These are phyloP conservation scores for Sakesphorus luctuosus DNA, from an alignment of 2,113 vertebrate genomes.

Conservation along the genomic window DNA sequence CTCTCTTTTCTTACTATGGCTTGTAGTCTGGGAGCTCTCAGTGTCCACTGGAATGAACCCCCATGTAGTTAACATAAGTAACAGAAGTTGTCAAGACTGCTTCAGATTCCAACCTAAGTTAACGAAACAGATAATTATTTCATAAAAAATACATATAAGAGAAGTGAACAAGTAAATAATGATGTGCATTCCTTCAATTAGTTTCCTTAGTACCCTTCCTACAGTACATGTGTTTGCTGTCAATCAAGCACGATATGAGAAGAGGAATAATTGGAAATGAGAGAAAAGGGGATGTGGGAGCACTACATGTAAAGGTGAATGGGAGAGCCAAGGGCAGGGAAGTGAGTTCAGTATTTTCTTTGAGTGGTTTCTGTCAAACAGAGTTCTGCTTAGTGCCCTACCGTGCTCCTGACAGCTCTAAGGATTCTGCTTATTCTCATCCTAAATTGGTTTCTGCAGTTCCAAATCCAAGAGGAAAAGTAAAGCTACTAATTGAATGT, in stretches of 20 bases:
- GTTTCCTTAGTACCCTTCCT: background rate
- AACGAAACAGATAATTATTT: background rate
- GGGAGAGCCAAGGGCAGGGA: background rate
- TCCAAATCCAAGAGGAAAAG: conserved; percentile 22
- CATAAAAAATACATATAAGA: background rate
- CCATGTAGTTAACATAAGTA: background rate
- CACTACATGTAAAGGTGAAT: background rate
- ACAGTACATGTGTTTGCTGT: background rate
- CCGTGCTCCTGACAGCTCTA: background rate
- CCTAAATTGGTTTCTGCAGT: conserved; percentile 41
- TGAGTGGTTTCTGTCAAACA: background rate
- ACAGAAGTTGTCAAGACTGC: background rate
- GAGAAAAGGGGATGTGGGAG: background rate
- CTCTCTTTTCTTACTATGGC: background rate
- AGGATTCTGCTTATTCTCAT: conserved; percentile 38
- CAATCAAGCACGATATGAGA: background rate
- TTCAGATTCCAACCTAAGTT: background rate
- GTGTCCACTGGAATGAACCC: background rate
- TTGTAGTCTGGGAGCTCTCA: background rate
- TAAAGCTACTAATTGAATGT: conserved; percentile 35
- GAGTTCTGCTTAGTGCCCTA: background rate
- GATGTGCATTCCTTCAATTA: background rate
- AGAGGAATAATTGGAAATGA: background rate
- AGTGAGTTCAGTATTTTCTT: background rate
- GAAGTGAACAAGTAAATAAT: background rate